Conservation (phyloP, 2,797 vertebrate species). For the Microtus obscurus region DNA sequence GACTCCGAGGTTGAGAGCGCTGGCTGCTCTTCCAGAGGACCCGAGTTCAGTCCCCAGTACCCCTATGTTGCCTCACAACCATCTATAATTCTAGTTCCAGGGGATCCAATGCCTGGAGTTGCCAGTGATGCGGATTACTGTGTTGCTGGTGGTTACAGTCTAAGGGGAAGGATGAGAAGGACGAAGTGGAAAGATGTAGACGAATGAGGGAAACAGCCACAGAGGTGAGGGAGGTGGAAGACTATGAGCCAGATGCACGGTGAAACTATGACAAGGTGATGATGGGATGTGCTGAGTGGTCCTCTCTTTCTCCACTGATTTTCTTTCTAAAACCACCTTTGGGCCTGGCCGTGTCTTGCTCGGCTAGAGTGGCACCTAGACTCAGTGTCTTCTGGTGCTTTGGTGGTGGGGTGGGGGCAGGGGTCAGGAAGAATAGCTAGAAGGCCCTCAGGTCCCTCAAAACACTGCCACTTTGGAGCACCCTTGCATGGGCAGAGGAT, state of each 20-base stretch:
- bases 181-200: no score
- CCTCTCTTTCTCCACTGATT: constrained; percentile 2
- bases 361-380: background rate
- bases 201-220: background rate
- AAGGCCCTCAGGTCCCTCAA: background rate
- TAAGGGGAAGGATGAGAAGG: background rate
- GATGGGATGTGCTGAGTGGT: background rate
- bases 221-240: background rate
- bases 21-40: background rate
- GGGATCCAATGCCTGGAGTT: background rate
- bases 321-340: constrained; percentile 10
- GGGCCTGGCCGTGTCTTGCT: background rate
- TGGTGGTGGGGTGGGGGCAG: background rate
- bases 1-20: background rate
- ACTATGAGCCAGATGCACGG: background rate
- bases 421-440: background rate
- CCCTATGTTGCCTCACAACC: background rate
- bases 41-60: background rate
- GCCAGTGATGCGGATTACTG: background rate
- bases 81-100: background rate
- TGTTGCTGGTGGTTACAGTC: background rate
- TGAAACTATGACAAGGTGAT: background rate
- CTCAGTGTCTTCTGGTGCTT: background rate
- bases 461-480: background rate
- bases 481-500: background rate